These are phyloP conservation scores for Brachystomella parvula DNA, from an alignment of 1,140 invertebrate species.

Conservation along the genomic window DNA sequence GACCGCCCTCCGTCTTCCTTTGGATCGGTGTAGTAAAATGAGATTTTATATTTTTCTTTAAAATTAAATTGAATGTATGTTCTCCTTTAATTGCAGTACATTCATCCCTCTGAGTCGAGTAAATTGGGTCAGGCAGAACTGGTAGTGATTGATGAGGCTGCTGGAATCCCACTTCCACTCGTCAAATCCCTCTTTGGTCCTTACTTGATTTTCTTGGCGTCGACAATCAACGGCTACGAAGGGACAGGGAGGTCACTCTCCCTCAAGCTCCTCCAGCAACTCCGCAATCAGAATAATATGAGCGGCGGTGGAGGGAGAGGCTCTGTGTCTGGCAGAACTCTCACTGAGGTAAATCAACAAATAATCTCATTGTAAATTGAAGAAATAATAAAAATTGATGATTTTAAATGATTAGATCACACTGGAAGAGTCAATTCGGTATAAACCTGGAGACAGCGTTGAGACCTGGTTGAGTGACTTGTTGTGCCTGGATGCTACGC, in stretches of 20 bases:
- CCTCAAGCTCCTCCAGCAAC: conserved; percentile 86
- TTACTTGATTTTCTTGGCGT: conserved; percentile 91
- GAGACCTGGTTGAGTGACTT: conserved; percentile 88
- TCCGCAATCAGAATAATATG: conserved; percentile 53
- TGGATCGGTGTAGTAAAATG: too few species aligned
- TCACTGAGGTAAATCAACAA: conserved; percentile 45
- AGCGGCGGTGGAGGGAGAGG: conserved; percentile 23
- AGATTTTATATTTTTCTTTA: too few species aligned
- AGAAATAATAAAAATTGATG: conserved; percentile 14
- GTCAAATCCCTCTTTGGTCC: conserved; percentile 86
- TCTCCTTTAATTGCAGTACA: conserved; percentile 81
- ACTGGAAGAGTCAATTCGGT: conserved; percentile 92
- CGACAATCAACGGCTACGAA: conserved; percentile 96
- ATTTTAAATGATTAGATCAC: conserved; percentile 47
- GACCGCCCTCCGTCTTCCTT: too few species aligned
- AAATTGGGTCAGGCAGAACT: conserved; percentile 88
- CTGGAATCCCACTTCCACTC: conserved; percentile 90
- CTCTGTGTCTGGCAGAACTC: conserved; percentile 46
- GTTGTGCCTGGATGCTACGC: conserved; percentile 79
- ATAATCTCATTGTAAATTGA: conserved; percentile 29
- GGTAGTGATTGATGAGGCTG: conserved; percentile 96
- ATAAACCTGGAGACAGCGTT: conserved; percentile 74
- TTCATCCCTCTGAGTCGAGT: conserved; percentile 82
- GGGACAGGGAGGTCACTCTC: conserved; percentile 94
- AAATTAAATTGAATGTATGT: too few species aligned